phyloP scores from a whole-genome alignment of 2,113 vertebrate genomes.

The Zosterops pallidus region DNA sequence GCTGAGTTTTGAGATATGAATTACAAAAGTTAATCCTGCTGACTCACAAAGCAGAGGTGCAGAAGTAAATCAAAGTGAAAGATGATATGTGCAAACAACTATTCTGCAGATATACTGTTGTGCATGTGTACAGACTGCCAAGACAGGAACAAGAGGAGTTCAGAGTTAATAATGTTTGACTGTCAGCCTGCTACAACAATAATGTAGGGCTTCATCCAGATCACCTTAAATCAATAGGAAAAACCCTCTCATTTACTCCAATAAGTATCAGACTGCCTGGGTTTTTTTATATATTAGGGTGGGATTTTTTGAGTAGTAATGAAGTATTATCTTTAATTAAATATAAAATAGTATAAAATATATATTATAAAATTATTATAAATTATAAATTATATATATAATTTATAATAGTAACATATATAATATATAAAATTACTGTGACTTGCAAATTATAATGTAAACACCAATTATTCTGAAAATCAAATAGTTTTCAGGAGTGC shows the following conservation, averaged over 20 bases:
- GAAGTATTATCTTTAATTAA: neutral
- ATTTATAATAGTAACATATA: neutral
- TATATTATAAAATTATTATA: too few species aligned
- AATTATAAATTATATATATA: neutral
- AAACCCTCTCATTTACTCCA: neutral
- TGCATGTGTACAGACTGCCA: neutral
- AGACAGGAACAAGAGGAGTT: neutral
- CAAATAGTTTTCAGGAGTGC: neutral
- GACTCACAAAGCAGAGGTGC: slow-evolving; percentile 2
- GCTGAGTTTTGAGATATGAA: neutral
- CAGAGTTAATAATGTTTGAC: neutral
- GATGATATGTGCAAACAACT: neutral
- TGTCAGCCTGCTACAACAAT: neutral
- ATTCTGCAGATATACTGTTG: neutral
- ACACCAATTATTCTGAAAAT: neutral
- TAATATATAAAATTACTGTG: neutral
- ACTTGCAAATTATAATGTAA: neutral
- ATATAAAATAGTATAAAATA: too few species aligned
- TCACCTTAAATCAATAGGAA: neutral
- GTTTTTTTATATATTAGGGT: neutral
- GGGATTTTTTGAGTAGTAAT: neutral
- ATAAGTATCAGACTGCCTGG: neutral
- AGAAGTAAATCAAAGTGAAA: slow-evolving; percentile 23
- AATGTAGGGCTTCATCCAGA: neutral
- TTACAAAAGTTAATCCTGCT: neutral